phyloP scores from a whole-genome alignment of 2,113 vertebrate genomes.

The Trochalopteron elliotii region DNA sequence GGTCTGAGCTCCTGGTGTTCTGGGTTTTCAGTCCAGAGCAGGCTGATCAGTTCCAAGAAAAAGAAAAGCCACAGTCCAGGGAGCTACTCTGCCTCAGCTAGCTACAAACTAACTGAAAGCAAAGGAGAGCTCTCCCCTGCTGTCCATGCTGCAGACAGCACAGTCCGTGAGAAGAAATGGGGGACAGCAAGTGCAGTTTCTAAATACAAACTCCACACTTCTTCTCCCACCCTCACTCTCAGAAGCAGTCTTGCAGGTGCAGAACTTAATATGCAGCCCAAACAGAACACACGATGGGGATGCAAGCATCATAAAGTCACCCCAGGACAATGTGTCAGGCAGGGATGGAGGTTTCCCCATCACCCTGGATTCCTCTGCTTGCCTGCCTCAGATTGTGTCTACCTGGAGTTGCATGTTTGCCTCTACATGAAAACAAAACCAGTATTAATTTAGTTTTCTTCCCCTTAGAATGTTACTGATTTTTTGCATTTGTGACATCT shows the following conservation, averaged over 20 bases:
- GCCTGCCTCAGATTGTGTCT: no score
- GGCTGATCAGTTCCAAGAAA: background rate
- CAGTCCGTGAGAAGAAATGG: background rate
- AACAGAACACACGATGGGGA: background rate
- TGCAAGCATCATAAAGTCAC: background rate
- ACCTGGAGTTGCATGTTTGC: background rate
- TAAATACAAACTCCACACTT: background rate
- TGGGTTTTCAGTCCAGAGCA: background rate
- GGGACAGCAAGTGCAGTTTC: background rate
- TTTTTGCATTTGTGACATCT: accelerated
- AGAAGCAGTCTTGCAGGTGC: background rate
- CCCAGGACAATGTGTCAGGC: background rate
- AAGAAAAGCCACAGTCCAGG: background rate
- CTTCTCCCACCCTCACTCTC: background rate
- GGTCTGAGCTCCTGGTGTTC: background rate
- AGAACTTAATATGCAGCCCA: background rate
- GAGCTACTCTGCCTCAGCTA: background rate
- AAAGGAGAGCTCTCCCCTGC: background rate
- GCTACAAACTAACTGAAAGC: background rate
- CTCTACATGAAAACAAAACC: background rate
- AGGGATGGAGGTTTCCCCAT: background rate
- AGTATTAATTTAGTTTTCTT: background rate
- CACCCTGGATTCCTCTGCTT: background rate
- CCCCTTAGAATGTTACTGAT: accelerated
- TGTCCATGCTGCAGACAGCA: background rate